Conservation (phyloP, 2,888 invertebrate genomes). For the Oscheius onirici region DNA sequence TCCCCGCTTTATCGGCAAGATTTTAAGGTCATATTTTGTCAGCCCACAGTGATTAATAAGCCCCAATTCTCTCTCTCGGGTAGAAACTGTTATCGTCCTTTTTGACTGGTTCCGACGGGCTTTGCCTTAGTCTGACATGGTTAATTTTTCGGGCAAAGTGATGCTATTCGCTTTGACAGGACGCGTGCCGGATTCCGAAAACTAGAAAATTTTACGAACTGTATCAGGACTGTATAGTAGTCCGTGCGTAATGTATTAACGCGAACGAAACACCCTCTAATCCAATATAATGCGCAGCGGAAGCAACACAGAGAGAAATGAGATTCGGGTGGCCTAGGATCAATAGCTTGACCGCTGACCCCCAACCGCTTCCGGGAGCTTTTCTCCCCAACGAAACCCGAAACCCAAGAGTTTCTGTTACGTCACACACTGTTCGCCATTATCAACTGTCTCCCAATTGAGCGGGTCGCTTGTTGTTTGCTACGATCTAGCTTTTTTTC, state of each 20-base stretch:
- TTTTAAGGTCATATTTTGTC: constrained; percentile 12
- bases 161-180: no score
- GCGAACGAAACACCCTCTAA: background rate
- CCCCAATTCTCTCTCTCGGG: background rate
- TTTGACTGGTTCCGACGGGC: no score
- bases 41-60: constrained; percentile 10
- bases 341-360: background rate
- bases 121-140: no score
- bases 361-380: background rate
- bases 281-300: constrained; percentile 5
- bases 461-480: background rate
- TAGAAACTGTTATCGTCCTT: background rate
- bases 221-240: no score
- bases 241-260: background rate
- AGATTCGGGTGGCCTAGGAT: background rate
- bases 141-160: no score
- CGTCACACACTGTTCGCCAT: background rate
- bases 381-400: background rate
- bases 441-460: background rate
- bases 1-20: no score
- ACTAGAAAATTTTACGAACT: no score
- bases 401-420: background rate
- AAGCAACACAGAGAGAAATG: background rate
- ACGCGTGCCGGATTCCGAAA: no score
- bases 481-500: background rate